These are phyloP conservation scores for Acanthisitta chloris DNA, from an alignment of 2,113 vertebrate species.

Conservation along the genomic window DNA sequence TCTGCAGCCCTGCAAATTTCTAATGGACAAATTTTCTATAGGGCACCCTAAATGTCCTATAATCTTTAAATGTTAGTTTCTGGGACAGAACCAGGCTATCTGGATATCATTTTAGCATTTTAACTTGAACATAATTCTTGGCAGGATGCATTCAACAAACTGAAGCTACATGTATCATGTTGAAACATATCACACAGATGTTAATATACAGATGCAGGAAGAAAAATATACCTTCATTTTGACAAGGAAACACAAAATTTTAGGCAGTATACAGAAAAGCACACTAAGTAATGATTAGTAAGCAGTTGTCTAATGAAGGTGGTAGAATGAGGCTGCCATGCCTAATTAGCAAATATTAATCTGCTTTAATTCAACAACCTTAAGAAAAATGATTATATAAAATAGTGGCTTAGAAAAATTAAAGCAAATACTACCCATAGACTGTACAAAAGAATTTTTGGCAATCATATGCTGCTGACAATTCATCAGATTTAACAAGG, in stretches of 20 bases:
- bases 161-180: neutral
- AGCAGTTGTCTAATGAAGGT: neutral
- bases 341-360: neutral
- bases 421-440: neutral
- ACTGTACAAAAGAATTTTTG: neutral
- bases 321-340: neutral
- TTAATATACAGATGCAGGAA: neutral
- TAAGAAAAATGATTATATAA: neutral
- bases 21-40: too few relatives aligned
- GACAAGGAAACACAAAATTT: neutral
- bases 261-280: neutral
- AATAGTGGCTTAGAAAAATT: slow-evolving; percentile 2
- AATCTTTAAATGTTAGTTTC: neutral
- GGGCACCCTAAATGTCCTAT: neutral
- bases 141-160: neutral
- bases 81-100: neutral
- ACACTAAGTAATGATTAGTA: neutral
- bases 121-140: neutral
- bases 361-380: neutral
- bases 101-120: neutral
- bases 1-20: neutral
- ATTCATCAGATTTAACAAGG: slow-evolving; percentile 63
- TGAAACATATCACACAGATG: neutral
- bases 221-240: neutral
- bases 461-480: slow-evolving; percentile 7